Evolutionary conservation across 2,888 invertebrate genomes (phyloP).

Genomic region (Geotrupes spiniger): DNA sequence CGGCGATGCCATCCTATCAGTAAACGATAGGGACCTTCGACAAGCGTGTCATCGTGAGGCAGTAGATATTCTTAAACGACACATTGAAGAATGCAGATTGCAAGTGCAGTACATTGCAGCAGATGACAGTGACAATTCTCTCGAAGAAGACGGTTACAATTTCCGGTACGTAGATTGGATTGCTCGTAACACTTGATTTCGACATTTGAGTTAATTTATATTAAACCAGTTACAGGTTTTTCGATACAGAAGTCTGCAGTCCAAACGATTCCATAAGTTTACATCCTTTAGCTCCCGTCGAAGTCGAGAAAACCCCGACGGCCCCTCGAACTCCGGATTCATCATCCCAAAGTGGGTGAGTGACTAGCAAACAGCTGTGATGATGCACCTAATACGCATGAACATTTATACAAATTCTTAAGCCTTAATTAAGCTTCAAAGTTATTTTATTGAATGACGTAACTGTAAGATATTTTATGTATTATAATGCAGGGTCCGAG

Average conservation of each 20-base stretch:
- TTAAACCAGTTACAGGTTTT: conserved; percentile 43
- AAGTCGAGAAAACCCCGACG: conserved; percentile 58
- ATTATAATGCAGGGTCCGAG: conserved; percentile 1
- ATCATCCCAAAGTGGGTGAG: conserved; percentile 48
- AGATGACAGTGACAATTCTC: conserved; percentile 66
- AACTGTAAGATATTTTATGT: conserved; percentile 15
- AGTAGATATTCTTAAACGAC: conserved; percentile 73
- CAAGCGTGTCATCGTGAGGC: conserved; percentile 80
- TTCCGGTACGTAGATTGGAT: conserved; percentile 44
- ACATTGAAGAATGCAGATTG: conserved; percentile 72
- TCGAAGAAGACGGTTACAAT: conserved; percentile 58
- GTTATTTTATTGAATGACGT: conserved; percentile 11
- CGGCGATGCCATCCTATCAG: conserved; percentile 80
- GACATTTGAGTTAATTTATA: background rate
- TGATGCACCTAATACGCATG: conserved; percentile 16
- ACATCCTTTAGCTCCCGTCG: conserved; percentile 50
- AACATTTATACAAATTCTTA: conserved; percentile 12
- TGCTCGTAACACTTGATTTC: background rate
- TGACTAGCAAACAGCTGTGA: conserved; percentile 20
- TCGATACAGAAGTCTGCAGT: conserved; percentile 50
- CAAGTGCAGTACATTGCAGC: conserved; percentile 75
- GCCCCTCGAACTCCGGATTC: conserved; percentile 64
- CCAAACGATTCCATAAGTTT: conserved; percentile 41
- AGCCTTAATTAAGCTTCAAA: conserved; percentile 11
- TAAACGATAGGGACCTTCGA: conserved; percentile 74